Evolutionary conservation across 53 echinoderm and acorn worm genomes (phyloP).

Genomic region (Echinometra lucunter): DNA sequence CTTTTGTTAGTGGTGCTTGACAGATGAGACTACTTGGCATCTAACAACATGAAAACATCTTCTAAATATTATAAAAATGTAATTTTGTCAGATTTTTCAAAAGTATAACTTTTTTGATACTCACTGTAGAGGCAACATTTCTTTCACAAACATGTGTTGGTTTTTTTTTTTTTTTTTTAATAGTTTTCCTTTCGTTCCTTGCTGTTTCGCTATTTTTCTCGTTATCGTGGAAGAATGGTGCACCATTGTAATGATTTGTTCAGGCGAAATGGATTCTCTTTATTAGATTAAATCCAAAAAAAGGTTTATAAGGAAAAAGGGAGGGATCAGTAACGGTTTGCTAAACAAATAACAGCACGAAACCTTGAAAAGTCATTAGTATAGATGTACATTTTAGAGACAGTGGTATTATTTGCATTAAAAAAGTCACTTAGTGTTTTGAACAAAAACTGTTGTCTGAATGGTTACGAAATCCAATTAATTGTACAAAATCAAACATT

Average conservation of each 20-base stretch:
- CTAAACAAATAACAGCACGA: neutral
- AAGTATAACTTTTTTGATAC: too few relatives aligned
- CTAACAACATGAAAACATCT: too few relatives aligned
- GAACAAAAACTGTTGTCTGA: neutral
- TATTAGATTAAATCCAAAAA: neutral
- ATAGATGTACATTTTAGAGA: neutral
- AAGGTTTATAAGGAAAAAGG: neutral
- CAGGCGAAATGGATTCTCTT: neutral
- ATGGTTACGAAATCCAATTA: neutral
- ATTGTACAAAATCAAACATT: conserved; percentile 8
- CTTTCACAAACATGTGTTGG: neutral
- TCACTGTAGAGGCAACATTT: neutral
- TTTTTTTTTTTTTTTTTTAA: too few relatives aligned
- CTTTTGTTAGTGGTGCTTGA: too few relatives aligned
- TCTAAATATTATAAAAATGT: too few relatives aligned
- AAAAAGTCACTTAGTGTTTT: neutral
- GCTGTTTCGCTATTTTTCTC: too few relatives aligned
- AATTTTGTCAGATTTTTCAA: too few relatives aligned
- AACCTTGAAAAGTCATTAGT: conserved; percentile 15
- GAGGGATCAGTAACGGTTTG: neutral
- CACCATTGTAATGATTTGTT: neutral
- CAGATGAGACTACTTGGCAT: too few relatives aligned
- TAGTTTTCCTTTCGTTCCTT: too few relatives aligned
- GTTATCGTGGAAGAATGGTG: neutral
- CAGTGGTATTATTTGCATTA: neutral